These are phyloP conservation scores for Nothobranchius kuhntae DNA, from an alignment of 2,113 vertebrate species.

Conservation along the genomic window DNA sequence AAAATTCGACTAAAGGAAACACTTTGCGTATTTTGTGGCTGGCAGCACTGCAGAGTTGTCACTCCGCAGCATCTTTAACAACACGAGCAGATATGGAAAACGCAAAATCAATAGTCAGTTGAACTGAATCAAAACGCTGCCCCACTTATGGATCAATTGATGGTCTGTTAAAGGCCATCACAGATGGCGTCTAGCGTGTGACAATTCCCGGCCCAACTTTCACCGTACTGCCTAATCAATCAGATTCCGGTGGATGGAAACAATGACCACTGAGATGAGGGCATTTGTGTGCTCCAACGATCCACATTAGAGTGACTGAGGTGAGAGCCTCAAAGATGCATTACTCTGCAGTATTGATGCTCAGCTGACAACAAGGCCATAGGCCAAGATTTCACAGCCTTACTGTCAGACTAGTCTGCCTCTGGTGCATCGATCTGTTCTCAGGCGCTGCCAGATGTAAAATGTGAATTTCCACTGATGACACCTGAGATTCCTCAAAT, in stretches of 20 bases:
- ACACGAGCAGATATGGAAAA: constrained; percentile 38
- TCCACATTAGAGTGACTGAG: constrained; percentile 39
- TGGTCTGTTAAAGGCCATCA: constrained; percentile 58
- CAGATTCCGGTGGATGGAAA: constrained; percentile 35
- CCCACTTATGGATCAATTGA: constrained; percentile 68
- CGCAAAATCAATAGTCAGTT: constrained; percentile 55
- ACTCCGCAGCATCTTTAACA: constrained; percentile 23
- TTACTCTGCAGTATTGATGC: constrained; percentile 39
- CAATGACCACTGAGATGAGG: constrained; percentile 40
- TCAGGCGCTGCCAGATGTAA: constrained; percentile 41
- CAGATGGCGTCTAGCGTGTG: constrained; percentile 40
- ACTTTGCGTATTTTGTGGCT: neutral
- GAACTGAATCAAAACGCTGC: constrained; percentile 59
- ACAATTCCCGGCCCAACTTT: constrained; percentile 54
- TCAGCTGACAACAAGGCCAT: constrained; percentile 29
- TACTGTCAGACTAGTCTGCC: constrained; percentile 17
- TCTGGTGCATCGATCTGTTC: constrained; percentile 44
- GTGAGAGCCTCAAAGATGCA: constrained; percentile 42
- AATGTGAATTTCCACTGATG: constrained; percentile 39
- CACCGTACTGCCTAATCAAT: constrained; percentile 58
- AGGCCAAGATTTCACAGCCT: constrained; percentile 36
- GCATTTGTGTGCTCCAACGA: constrained; percentile 38
- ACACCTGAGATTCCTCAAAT: constrained; percentile 16
- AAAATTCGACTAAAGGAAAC: too few species aligned
- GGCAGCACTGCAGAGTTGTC: constrained; percentile 4